Percentiles rank a stretch among this genome's conserved stretches.
phyloP scores from a whole-genome alignment of 2,797 vertebrate genomes.

The Todus mexicanus region DNA sequence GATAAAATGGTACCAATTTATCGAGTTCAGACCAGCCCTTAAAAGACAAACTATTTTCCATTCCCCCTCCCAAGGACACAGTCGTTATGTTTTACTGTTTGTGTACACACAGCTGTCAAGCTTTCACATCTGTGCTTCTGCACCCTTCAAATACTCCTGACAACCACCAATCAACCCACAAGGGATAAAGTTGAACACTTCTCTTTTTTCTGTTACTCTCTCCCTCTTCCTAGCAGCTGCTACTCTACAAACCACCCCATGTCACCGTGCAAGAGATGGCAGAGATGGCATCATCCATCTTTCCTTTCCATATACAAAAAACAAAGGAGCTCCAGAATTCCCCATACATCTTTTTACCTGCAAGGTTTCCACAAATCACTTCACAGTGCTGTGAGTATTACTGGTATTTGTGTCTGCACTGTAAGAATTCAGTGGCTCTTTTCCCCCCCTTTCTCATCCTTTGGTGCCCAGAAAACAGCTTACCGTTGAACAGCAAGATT shows the following conservation, averaged over 20 bases:
- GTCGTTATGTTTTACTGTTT: neutral
- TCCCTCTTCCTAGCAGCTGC: neutral
- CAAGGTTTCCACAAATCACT: neutral
- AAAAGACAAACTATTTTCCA: neutral
- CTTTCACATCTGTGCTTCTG: neutral
- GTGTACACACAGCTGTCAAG: neutral
- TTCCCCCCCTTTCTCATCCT: neutral
- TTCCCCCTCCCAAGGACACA: neutral
- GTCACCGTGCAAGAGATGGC: neutral
- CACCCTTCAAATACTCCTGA: neutral
- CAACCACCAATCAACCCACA: neutral
- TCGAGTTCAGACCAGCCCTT: neutral
- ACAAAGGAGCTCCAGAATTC: neutral
- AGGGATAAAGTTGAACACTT: neutral
- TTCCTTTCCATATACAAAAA: neutral
- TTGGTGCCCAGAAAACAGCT: neutral
- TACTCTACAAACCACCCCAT: neutral
- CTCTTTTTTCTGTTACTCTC: neutral
- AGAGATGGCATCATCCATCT: neutral
- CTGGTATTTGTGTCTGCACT: neutral
- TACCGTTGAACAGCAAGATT: neutral
- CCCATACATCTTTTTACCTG: neutral
- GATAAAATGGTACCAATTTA: constrained; percentile 36
- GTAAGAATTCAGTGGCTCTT: neutral
- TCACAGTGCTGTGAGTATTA: neutral